Evolutionary conservation across 2,113 vertebrate genomes (phyloP).

Genomic region (Pelusios castaneus): DNA sequence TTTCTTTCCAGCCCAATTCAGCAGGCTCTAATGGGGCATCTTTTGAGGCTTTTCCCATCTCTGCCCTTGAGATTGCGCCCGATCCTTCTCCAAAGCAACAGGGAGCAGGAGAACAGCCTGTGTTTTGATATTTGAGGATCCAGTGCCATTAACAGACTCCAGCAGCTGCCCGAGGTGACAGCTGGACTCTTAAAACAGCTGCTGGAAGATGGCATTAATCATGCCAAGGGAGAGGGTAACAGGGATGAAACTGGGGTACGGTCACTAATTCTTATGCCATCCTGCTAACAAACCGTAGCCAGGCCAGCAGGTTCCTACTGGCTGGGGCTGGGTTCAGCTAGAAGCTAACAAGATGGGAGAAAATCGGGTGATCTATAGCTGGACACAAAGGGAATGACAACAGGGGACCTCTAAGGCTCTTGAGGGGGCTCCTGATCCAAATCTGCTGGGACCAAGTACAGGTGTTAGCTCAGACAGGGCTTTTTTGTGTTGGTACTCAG

Average conservation of each 20-base stretch:
- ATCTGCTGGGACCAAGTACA: neutral
- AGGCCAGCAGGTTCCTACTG: neutral
- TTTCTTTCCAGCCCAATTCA: neutral
- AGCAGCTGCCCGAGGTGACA: neutral
- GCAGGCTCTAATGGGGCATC: neutral
- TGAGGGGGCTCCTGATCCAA: neutral
- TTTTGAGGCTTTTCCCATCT: neutral
- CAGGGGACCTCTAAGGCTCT: neutral
- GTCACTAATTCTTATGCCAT: neutral
- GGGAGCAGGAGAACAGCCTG: neutral
- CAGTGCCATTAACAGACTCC: neutral
- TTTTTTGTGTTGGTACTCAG: too few species aligned
- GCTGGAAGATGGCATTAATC: neutral
- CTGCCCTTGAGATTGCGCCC: neutral
- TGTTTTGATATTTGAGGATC: neutral
- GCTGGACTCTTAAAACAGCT: neutral
- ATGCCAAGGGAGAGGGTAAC: neutral
- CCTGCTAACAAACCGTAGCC: neutral
- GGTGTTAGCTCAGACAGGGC: too few species aligned
- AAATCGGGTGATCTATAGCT: neutral
- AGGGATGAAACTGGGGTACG: neutral
- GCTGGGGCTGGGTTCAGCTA: neutral
- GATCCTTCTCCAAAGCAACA: neutral
- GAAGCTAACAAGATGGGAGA: neutral
- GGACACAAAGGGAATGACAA: neutral